Evolutionary conservation across 2,113 vertebrate genomes (phyloP).

Genomic region (Alligator sinensis): DNA sequence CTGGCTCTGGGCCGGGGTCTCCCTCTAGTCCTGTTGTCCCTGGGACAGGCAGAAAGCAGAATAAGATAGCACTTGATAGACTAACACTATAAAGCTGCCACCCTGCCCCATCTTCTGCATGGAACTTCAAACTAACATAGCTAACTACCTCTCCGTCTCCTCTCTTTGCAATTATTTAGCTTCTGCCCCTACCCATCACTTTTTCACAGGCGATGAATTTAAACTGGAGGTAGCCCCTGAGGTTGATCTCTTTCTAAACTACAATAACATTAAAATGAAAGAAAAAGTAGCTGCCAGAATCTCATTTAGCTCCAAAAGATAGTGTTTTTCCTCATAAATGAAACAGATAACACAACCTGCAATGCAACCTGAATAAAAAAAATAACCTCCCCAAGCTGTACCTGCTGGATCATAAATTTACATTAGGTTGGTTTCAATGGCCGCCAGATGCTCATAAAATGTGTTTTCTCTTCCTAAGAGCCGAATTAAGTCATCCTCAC

Average conservation of each 20-base stretch:
- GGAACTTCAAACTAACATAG: too few relatives aligned
- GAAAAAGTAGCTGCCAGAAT: not conserved
- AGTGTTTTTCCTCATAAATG: not conserved
- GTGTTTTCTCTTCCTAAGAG: not conserved
- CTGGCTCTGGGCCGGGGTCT: too few relatives aligned
- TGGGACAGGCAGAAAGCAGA: too few relatives aligned
- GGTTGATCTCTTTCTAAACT: not conserved
- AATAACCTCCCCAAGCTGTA: not conserved
- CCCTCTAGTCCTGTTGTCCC: too few relatives aligned
- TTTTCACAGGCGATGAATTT: not conserved
- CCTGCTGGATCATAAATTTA: fast-evolving
- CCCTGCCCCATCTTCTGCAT: too few relatives aligned
- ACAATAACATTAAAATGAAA: not conserved
- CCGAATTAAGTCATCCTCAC: not conserved
- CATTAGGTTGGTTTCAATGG: not conserved
- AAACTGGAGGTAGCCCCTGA: not conserved
- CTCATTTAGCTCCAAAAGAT: not conserved
- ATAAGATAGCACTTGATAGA: too few relatives aligned
- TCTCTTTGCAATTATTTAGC: not conserved
- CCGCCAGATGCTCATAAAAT: not conserved
- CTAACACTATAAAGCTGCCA: too few relatives aligned
- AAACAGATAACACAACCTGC: not conserved
- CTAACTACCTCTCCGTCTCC: not conserved
- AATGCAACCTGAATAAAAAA: not conserved
- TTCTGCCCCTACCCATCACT: not conserved